Evolutionary conservation across 2,888 invertebrate genomes (phyloP), one percentile per base, ranked within the genome.

Genomic region (Caenorhabditis japonica): DNA sequence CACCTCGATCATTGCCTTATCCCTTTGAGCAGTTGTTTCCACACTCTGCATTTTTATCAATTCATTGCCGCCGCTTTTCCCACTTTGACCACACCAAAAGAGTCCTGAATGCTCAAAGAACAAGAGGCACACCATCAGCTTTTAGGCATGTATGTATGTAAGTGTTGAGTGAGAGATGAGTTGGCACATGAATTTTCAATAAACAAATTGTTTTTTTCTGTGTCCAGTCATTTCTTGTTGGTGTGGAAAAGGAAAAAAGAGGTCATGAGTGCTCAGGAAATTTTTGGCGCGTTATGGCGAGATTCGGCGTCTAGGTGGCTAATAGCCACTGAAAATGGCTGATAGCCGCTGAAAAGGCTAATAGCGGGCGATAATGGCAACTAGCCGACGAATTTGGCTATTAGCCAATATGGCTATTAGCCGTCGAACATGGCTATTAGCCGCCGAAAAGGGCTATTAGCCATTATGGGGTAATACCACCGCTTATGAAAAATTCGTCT

Each of bases 111-210:
- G 7, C 56, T 66, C 47, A 44, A 66, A 58, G 49, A 53, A 49
- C 49, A 27, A 15, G 33, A 39, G 39, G 19, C 51, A 62, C 53
- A 47, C 64, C 64, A 64, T 55, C 47, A 64, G 49, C 64, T 64
- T 39, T 64, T 56, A 55, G 55, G 64, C 62, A 64, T 64, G 55
- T 64, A 64, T 64, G 62, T n/a, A n/a, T 30, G 39, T 55, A 52
- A 52, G 38, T 39, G 36, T 2, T 19, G 41, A 44, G 43, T 21
- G 34, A 13, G 25, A 34, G 46, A 36, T 19, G 30, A 60, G 41
- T 13, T 15, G 43, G 8, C 4, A 56, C 64, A 64, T 64, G 64
- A 64, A 64, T 64, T 64, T 56, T 56, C 55, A 49, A 64, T 64
- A 64, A 64, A 64, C 64, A 64, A 56, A 41, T 64, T 64, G 64